Percentiles rank a stretch among this genome's conserved stretches.
Conservation (phyloP, 1,140 invertebrate genomes). For the Dreissena rostriformis region DNA sequence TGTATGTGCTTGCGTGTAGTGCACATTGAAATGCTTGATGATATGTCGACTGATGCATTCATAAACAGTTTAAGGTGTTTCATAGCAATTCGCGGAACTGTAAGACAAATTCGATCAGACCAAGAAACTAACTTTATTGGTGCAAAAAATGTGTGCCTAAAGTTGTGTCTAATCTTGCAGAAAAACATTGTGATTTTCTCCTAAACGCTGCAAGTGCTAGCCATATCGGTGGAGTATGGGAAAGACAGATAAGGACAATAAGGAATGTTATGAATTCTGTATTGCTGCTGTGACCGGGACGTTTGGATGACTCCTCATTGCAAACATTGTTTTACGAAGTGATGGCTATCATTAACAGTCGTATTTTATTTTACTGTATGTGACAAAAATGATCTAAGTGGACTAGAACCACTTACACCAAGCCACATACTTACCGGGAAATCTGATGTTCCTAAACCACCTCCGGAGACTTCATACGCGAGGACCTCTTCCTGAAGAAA, state of each 20-base stretch:
- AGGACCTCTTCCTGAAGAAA: conserved; percentile 58
- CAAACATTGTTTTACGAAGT: conserved; percentile 60
- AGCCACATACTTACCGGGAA: conserved; percentile 61
- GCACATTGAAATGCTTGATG: conserved; percentile 64
- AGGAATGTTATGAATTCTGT: conserved; percentile 49
- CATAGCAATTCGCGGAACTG: conserved; percentile 54
- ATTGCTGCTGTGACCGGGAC: conserved; percentile 20
- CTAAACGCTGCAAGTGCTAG: too few species aligned
- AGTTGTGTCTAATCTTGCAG: too few species aligned
- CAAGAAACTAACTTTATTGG: conserved; percentile 58
- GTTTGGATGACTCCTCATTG: conserved; percentile 49
- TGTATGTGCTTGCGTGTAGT: conserved; percentile 56
- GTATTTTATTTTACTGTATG: conserved; percentile 52
- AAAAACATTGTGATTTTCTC: too few species aligned
- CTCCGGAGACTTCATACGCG: conserved; percentile 46
- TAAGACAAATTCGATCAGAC: conserved; percentile 52
- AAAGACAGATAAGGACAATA: conserved; percentile 58
- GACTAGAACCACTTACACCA: conserved; percentile 56
- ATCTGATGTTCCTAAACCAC: conserved; percentile 44
- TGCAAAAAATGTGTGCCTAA: conserved; percentile 43
- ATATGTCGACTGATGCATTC: conserved; percentile 57
- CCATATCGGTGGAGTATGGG: conserved; percentile 62
- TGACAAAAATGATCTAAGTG: conserved; percentile 46
- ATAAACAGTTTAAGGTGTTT: conserved; percentile 62
- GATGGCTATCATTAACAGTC: conserved; percentile 61